These are phyloP conservation scores for Megaceryle alcyon DNA, from an alignment of 2,797 vertebrate genomes.

Conservation along the genomic window DNA sequence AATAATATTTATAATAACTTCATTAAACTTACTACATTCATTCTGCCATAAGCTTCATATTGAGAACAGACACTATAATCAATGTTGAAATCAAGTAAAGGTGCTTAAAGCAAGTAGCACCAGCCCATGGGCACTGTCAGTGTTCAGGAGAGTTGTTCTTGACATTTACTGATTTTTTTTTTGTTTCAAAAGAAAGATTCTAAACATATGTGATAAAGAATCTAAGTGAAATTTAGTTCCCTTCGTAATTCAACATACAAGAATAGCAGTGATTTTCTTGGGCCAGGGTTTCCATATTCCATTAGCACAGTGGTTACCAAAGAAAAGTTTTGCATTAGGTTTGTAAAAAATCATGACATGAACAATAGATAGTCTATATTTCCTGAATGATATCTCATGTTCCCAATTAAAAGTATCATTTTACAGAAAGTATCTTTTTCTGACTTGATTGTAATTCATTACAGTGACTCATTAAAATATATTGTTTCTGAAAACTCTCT, in stretches of 20 bases:
- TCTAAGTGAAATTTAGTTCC: not conserved
- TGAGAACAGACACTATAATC: not conserved
- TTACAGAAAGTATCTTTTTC: not conserved
- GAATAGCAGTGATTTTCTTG: not conserved
- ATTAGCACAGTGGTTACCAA: not conserved
- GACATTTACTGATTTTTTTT: not conserved
- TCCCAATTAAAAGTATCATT: not conserved
- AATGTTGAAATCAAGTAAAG: not conserved
- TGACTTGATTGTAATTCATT: slow-evolving; percentile 16
- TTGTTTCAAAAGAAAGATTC: not conserved
- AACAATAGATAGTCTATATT: slow-evolving; percentile 1
- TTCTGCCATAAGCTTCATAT: not conserved
- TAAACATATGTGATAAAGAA: not conserved
- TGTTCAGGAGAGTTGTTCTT: not conserved
- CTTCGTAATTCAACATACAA: not conserved
- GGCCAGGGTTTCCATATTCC: not conserved
- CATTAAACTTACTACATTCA: not conserved
- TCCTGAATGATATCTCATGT: not conserved
- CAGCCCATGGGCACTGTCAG: not conserved
- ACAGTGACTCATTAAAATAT: slow-evolving; percentile 19
- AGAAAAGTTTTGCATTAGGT: not conserved
- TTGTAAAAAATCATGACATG: not conserved
- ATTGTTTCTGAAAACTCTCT: slow-evolving; percentile 26
- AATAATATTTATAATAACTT: not conserved
- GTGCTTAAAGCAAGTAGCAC: not conserved